Percentiles rank a stretch among this genome's conserved stretches.
Conservation (phyloP, 2,113 vertebrate genomes). For the Ceuthmochares aereus region DNA sequence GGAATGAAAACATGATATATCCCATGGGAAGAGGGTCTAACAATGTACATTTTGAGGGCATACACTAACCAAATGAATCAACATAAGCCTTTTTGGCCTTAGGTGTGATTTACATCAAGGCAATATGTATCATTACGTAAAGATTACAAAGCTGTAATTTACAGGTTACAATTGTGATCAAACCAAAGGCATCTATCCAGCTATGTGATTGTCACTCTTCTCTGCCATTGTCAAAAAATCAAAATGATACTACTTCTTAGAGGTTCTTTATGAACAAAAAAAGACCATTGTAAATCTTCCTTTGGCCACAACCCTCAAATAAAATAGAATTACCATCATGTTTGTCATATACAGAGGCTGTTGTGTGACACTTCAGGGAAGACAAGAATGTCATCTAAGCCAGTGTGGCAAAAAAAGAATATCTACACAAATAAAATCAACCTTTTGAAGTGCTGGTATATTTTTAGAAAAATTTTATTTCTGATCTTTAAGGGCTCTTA, state of each 20-base stretch:
- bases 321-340: neutral
- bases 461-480: neutral
- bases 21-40: constrained; percentile 49
- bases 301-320: neutral
- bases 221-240: neutral
- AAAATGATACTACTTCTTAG: neutral
- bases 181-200: neutral
- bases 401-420: neutral
- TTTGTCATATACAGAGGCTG: neutral
- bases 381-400: neutral
- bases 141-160: constrained; percentile 26
- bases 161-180: neutral
- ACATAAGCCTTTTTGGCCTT: constrained; percentile 11
- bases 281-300: neutral
- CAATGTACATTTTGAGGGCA: constrained; percentile 20
- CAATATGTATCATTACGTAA: neutral
- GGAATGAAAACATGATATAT: constrained; percentile 19
- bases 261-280: neutral
- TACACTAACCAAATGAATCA: constrained; percentile 48
- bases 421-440: neutral
- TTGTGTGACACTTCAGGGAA: neutral
- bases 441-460: neutral
- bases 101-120: neutral
- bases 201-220: neutral
- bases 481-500: neutral